Evolutionary conservation across 2,888 invertebrate genomes (phyloP).

Genomic region (Orthosia cruda): DNA sequence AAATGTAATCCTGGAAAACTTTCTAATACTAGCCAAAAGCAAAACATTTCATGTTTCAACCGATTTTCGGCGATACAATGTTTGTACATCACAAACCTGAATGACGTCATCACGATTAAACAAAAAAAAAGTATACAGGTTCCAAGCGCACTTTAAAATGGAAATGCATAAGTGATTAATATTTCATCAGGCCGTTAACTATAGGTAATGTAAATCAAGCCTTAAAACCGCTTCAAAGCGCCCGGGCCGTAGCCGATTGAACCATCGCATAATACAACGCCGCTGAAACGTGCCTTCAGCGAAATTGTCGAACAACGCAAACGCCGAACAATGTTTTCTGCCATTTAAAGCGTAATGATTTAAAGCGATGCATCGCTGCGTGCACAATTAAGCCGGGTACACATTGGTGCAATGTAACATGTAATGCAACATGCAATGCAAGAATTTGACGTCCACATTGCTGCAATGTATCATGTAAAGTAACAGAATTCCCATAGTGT

Average conservation of each 20-base stretch:
- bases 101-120: slow-evolving; percentile 5
- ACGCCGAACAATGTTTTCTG: slow-evolving; percentile 56
- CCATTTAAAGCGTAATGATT: slow-evolving; percentile 59
- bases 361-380: slow-evolving; percentile 55
- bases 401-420: too few species aligned
- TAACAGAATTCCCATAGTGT: too few species aligned
- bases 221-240: slow-evolving; percentile 47
- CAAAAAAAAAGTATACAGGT: slow-evolving; percentile 20
- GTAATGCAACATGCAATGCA: too few species aligned
- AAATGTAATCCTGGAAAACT: too few species aligned
- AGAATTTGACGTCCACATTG: too few species aligned
- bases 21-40: not conserved
- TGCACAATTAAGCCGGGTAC: too few species aligned
- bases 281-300: slow-evolving; percentile 59
- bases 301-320: slow-evolving; percentile 56
- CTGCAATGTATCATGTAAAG: too few species aligned
- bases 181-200: slow-evolving; percentile 49
- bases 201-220: slow-evolving; percentile 56
- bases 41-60: not conserved
- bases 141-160: slow-evolving; percentile 27
- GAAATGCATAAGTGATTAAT: slow-evolving; percentile 52
- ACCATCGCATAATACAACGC: slow-evolving; percentile 47
- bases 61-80: not conserved
- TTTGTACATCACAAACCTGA: not conserved
- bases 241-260: slow-evolving; percentile 40